A percentile compares a stretch with the other conserved stretches of the same genome.
Conservation (phyloP, 2,797 vertebrate genomes). For the Prunella strophiata region DNA sequence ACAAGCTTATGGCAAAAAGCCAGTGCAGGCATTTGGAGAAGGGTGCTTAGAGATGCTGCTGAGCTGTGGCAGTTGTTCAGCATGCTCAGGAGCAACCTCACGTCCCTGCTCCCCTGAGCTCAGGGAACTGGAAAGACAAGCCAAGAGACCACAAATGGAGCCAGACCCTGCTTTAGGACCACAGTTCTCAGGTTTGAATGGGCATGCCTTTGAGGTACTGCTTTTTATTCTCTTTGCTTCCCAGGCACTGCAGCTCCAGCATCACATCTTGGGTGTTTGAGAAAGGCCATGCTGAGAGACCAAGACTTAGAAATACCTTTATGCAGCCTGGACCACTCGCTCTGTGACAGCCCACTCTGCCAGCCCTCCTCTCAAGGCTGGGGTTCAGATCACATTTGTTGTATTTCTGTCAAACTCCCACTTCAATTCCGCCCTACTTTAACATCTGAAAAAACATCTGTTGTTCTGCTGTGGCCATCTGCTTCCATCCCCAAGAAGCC, state of each 20-base stretch:
- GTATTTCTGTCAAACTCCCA: not conserved
- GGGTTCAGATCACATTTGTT: not conserved
- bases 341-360: not conserved
- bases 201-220: not conserved
- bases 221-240: not conserved
- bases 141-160: not conserved
- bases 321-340: accelerated
- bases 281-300: not conserved
- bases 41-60: not conserved
- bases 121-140: not conserved
- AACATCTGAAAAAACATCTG: not conserved
- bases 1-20: not conserved
- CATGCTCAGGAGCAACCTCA: not conserved
- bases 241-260: not conserved
- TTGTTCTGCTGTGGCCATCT: not conserved
- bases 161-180: not conserved
- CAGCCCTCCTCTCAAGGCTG: not conserved
- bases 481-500: not conserved
- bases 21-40: not conserved
- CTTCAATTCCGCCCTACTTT: not conserved
- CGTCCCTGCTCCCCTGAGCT: not conserved
- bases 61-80: not conserved
- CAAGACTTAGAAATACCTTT: not conserved
- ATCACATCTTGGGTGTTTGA: not conserved
- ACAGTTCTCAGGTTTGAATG: not conserved